These are phyloP conservation scores for Geophilus truncorum DNA, from an alignment of 2,888 invertebrate genomes.

Conservation along the genomic window DNA sequence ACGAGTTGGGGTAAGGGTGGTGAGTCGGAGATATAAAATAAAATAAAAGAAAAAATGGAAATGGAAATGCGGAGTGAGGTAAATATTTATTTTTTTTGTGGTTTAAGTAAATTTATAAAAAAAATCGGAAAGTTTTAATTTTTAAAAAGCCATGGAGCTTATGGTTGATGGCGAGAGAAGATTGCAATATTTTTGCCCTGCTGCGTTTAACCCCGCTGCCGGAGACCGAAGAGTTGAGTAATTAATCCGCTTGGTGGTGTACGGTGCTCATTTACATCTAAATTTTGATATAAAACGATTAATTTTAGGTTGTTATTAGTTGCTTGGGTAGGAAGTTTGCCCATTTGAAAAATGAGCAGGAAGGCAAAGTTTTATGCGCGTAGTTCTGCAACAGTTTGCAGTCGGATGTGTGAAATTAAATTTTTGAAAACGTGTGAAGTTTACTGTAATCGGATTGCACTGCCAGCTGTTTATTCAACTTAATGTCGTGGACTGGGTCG, in stretches of 20 bases:
- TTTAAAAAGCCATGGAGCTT: background rate
- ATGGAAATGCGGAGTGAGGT: background rate
- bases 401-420: constrained; percentile 17
- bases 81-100: background rate
- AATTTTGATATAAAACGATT: background rate
- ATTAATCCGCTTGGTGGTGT: background rate
- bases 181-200: background rate
- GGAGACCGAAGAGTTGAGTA: background rate
- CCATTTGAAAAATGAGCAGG: background rate
- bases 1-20: background rate
- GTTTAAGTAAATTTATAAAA: background rate
- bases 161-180: background rate
- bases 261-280: background rate
- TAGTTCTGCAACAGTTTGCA: constrained; percentile 18
- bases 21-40: background rate
- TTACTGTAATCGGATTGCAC: constrained; percentile 27
- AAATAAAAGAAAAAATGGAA: background rate
- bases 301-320: background rate
- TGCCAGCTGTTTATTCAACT: constrained; percentile 21
- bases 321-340: background rate
- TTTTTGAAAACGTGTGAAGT: constrained; percentile 27
- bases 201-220: background rate
- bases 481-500: constrained; percentile 20
- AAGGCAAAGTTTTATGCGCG: constrained; percentile 10
- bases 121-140: background rate